Evolutionary conservation across 2,797 vertebrate species (phyloP), one percentile per base, ranked within the genome.

Genomic region (Lepilemur septentrionalis): DNA sequence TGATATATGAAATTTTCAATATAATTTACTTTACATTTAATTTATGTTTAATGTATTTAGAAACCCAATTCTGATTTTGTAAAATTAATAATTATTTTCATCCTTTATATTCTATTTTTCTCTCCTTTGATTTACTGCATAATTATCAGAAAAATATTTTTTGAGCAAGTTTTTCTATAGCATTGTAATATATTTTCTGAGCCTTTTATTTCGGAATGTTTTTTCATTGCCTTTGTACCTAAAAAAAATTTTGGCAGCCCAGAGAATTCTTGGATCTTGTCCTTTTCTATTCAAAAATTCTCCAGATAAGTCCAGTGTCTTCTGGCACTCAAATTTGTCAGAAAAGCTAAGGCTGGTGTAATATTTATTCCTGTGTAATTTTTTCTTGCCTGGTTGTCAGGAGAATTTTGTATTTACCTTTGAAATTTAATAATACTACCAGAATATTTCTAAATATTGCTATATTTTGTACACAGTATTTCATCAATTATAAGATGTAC

Each of bases 371-470:
- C 72, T 73, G 78, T 80, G 35, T 72, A 89, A 25, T n/a, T 38
- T 48, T 59, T 90, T 61, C 9, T 30, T 10, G 25, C 7, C 22
- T 43, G 14, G 32, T 69, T 81, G 80, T 38, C 41, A 35, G 91
- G 52, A 87, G 12, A 86, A 75, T 69, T 93, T 86, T 69, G 11
- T 83, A 63, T 80, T 92, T 92, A 70, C 3, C 11, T 7, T 89
- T 91, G 79, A 88, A 82, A 73, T 94, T 87, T 15, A 87, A 81
- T 88, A 91, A 30, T 55, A 93, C 55, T 67, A 67, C 89, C n/a
- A 79, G 89, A 70, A n/a, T 82, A 67, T 32, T 95, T 67, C 46
- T 32, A 83, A 48, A 20, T 89, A 81, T 30, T 93, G 72, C 48
- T 82, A 50, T 67, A 96, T 89, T 72, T 94, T 59, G 38, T 25